A percentile compares a stretch with the other conserved stretches of the same genome.
phyloP scores from a whole-genome alignment of 2,113 vertebrate species.

The Callocephalon fimbriatum region DNA sequence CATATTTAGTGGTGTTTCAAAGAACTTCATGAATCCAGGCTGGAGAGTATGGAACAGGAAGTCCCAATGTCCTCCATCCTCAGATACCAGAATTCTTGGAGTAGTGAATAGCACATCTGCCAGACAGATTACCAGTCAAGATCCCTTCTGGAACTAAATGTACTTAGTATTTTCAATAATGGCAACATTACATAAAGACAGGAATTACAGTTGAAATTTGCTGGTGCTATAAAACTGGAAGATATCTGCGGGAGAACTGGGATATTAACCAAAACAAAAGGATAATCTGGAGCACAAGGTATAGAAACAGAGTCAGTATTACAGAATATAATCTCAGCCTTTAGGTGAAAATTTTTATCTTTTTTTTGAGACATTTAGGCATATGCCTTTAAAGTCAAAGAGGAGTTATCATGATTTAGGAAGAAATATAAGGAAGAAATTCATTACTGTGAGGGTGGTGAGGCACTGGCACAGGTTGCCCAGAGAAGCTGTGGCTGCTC shows the following conservation, averaged over 20 bases:
- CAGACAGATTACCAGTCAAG: neutral
- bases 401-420: neutral
- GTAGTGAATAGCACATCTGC: neutral
- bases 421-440: neutral
- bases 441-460: neutral
- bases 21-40: neutral
- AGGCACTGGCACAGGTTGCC: neutral
- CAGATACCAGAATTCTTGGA: neutral
- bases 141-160: neutral
- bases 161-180: neutral
- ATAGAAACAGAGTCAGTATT: neutral
- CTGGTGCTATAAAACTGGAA: neutral
- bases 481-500: neutral
- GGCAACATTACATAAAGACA: neutral
- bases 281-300: neutral
- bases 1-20: neutral
- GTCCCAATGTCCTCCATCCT: neutral
- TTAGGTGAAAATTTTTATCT: neutral
- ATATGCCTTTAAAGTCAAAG: neutral
- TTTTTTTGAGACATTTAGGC: neutral
- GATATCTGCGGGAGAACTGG: neutral
- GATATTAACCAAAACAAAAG: neutral
- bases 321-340: neutral
- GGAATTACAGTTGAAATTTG: neutral
- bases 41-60: neutral